phyloP scores from a whole-genome alignment of 2,888 invertebrate species.

The Euplexia lucipara region DNA sequence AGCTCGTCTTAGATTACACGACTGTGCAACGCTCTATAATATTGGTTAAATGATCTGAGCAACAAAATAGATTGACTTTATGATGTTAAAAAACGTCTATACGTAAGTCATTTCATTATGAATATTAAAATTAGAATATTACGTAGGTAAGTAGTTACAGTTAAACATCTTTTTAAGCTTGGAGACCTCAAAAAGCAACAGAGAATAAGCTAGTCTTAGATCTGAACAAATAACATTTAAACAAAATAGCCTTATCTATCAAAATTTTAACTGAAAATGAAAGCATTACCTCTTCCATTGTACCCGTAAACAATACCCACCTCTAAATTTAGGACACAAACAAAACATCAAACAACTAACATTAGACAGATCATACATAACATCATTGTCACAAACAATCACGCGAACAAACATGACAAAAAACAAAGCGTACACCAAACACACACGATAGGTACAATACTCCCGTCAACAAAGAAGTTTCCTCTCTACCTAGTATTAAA shows the following conservation, averaged over 20 bases:
- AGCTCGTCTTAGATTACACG: no score
- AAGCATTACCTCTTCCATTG: neutral
- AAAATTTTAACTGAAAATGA: neutral
- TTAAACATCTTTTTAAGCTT: no score
- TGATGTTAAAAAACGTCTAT: no score
- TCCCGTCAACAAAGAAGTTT: constrained; percentile 84
- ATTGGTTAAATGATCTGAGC: no score
- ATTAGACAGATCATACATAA: constrained; percentile 70
- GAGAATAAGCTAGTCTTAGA: no score
- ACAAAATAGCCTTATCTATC: neutral
- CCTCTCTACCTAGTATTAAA: constrained; percentile 90
- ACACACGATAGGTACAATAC: constrained; percentile 87
- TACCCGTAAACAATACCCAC: constrained; percentile 11
- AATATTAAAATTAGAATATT: no score
- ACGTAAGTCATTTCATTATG: no score
- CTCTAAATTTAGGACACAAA: constrained; percentile 47
- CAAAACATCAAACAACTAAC: constrained; percentile 67
- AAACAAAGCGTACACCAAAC: constrained; percentile 78
- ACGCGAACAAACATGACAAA: constrained; percentile 84
- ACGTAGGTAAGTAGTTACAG: no score
- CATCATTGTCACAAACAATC: constrained; percentile 84
- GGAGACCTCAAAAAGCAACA: no score
- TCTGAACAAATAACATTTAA: neutral
- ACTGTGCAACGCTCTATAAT: no score
- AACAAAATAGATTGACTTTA: no score